Conservation (phyloP, 64 coral and sea anemone genomes). For the Dendronephthya gigantea region DNA sequence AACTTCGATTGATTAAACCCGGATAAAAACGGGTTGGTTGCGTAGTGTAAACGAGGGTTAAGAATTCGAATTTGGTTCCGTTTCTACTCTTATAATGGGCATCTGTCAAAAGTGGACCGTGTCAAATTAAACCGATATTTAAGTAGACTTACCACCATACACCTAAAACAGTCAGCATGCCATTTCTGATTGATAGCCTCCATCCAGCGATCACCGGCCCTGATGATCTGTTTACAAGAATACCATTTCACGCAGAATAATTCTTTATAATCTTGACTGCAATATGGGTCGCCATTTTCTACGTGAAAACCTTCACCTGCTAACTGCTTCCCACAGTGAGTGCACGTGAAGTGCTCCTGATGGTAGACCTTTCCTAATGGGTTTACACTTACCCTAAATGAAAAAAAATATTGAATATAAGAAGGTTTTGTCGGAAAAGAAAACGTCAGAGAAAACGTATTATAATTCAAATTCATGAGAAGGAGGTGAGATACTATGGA, state of each 20-base stretch:
- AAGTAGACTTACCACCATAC: slow-evolving; percentile 52
- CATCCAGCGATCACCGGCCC: slow-evolving; percentile 90
- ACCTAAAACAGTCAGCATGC: slow-evolving; percentile 86
- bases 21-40: too few species aligned
- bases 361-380: slow-evolving; percentile 89
- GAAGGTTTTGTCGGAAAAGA: not conserved
- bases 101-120: too few species aligned
- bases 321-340: slow-evolving; percentile 61
- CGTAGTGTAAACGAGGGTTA: too few species aligned
- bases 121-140: too few species aligned
- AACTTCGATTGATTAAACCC: too few species aligned
- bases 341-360: slow-evolving; percentile 80
- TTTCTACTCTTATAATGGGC: too few species aligned
- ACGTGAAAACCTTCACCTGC: slow-evolving; percentile 85
- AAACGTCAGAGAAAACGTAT: too few species aligned
- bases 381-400: slow-evolving; percentile 82
- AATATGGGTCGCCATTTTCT: slow-evolving; percentile 82
- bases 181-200: slow-evolving; percentile 80
- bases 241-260: slow-evolving; percentile 85
- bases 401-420: not conserved
- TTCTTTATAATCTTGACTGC: slow-evolving; percentile 60
- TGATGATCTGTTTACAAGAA: slow-evolving; percentile 57
- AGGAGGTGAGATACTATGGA: not conserved
- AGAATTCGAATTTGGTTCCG: too few species aligned
- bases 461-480: too few species aligned